Percentiles rank a stretch among this genome's conserved stretches.
Evolutionary conservation across 2,888 invertebrate genomes (phyloP).

Genomic region (Esperia sulphurella): DNA sequence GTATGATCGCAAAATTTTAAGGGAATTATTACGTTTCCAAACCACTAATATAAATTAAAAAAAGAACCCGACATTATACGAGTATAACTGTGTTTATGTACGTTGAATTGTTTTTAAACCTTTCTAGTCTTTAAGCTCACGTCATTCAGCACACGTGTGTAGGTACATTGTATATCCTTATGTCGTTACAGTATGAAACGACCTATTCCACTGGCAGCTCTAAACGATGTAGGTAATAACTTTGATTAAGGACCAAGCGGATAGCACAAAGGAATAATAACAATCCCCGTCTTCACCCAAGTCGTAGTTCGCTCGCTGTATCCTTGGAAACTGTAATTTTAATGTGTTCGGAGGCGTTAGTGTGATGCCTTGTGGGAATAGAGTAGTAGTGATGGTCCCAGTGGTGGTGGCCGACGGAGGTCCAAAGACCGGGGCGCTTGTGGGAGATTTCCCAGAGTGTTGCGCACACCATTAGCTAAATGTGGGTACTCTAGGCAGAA

Average conservation of each 20-base stretch:
- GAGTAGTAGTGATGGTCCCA: constrained; percentile 41
- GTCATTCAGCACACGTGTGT: background rate
- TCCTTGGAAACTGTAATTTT: constrained; percentile 75
- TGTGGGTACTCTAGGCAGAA: constrained; percentile 22
- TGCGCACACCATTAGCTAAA: constrained; percentile 38
- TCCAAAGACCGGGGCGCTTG: constrained; percentile 19
- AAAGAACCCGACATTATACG: too few species aligned
- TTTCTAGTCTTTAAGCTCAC: too few species aligned
- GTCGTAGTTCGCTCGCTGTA: constrained; percentile 56
- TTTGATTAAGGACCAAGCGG: constrained; percentile 65
- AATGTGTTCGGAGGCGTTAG: constrained; percentile 69
- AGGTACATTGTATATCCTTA: too few species aligned
- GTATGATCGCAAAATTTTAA: too few species aligned
- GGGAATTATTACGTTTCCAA: too few species aligned
- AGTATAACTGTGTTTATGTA: too few species aligned
- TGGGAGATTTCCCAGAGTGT: constrained; percentile 18
- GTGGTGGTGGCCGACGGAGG: constrained; percentile 15
- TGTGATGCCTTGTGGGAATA: constrained; percentile 55
- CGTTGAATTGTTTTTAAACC: too few species aligned
- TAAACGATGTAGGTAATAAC: constrained; percentile 59
- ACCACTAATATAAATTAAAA: too few species aligned
- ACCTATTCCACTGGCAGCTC: constrained; percentile 42
- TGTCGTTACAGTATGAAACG: constrained; percentile 23
- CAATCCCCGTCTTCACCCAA: constrained; percentile 61
- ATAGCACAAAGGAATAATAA: constrained; percentile 72